These are phyloP conservation scores for Alcis repandata DNA, from an alignment of 2,888 invertebrate genomes.

Conservation along the genomic window DNA sequence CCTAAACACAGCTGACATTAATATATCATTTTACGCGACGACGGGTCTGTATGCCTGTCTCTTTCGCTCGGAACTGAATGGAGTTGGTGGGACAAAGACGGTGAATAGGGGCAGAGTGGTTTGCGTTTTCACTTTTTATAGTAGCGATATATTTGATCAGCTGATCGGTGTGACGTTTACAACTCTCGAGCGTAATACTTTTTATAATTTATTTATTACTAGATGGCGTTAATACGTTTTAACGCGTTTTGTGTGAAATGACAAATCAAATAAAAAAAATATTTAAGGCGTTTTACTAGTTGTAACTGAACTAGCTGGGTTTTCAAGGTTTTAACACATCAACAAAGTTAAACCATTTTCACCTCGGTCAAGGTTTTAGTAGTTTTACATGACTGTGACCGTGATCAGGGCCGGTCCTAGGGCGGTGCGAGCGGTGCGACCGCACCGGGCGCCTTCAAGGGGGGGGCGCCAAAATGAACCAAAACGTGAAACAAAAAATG, in stretches of 20 bases:
- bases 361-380: no score
- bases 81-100: slow-evolving; percentile 62
- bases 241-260: slow-evolving; percentile 2
- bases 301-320: no score
- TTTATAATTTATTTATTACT: slow-evolving; percentile 83
- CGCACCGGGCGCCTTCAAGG: no score
- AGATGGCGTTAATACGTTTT: slow-evolving; percentile 15
- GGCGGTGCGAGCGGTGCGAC: no score
- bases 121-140: slow-evolving; percentile 86
- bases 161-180: slow-evolving; percentile 86
- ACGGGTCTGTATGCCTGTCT: slow-evolving; percentile 64
- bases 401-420: no score
- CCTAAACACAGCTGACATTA: slow-evolving; percentile 87
- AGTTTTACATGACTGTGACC: no score
- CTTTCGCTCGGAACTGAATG: slow-evolving; percentile 51
- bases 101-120: slow-evolving; percentile 71
- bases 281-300: not conserved
- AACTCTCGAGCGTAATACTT: slow-evolving; percentile 81
- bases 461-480: no score
- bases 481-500: no score
- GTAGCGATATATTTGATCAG: slow-evolving; percentile 87
- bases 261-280: slow-evolving; percentile 1
- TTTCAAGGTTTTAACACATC: no score
- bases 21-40: slow-evolving; percentile 86
- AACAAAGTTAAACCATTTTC: no score